Percentiles rank a stretch among this genome's conserved stretches.
Evolutionary conservation across 2,888 invertebrate genomes (phyloP).

Genomic region (Brachyptera putata): DNA sequence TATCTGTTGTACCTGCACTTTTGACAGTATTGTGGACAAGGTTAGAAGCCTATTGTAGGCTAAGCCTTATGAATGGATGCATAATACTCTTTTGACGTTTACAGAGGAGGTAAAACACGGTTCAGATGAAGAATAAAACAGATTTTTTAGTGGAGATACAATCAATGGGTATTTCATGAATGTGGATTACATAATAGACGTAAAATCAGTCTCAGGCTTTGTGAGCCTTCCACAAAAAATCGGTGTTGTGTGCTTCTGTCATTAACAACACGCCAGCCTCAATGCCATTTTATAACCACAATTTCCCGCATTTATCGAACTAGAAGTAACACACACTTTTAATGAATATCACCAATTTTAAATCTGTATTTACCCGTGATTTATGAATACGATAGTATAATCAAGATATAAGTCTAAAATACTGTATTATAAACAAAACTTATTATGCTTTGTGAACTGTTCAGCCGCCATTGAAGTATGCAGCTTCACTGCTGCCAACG

Average conservation of each 20-base stretch:
- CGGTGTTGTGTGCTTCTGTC: not conserved
- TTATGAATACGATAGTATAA: no score
- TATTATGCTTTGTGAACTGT: constrained; percentile 3
- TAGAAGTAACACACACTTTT: not conserved
- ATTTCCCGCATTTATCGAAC: not conserved
- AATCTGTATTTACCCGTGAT: no score
- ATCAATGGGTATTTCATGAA: no score
- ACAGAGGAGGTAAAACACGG: no score
- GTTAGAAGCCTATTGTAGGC: no score
- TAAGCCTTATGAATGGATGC: no score
- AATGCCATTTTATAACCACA: not conserved
- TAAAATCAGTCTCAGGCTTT: not conserved
- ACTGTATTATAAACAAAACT: not conserved
- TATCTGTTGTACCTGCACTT: no score
- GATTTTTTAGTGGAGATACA: no score
- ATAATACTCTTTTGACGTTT: no score
- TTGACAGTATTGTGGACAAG: no score
- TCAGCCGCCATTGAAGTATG: constrained; percentile 1
- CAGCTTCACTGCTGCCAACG: constrained; percentile 6
- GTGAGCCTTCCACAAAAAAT: not conserved
- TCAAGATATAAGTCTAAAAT: not conserved
- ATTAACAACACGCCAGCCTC: not conserved
- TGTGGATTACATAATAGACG: not conserved
- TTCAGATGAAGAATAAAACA: no score
- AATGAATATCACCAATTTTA: no score